Evolutionary conservation across 92 coral and sea anemone genomes (phyloP).

Genomic region (Zoanthus gigantus): DNA sequence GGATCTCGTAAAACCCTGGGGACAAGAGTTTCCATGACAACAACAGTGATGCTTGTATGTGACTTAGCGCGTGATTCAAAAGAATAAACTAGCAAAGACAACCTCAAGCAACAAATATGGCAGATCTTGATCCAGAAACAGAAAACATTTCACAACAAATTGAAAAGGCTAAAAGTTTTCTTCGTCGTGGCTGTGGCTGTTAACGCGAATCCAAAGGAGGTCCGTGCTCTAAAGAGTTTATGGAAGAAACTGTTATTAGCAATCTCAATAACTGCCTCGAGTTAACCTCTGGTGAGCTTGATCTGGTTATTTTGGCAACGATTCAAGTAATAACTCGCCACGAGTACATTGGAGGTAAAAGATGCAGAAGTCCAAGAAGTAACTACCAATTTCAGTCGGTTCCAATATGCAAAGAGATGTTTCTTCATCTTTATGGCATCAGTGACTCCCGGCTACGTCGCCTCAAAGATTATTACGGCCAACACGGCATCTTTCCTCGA

Average conservation of each 20-base stretch:
- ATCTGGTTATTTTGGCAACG: slow-evolving; percentile 20
- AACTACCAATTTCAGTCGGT: slow-evolving; percentile 13
- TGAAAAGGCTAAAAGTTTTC: slow-evolving; percentile 28
- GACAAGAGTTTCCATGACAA: neutral
- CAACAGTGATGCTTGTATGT: neutral
- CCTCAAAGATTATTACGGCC: slow-evolving; percentile 42
- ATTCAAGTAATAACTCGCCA: slow-evolving; percentile 22
- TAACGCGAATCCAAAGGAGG: slow-evolving; percentile 38
- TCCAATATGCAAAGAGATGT: slow-evolving; percentile 39
- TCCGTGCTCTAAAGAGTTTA: slow-evolving; percentile 36
- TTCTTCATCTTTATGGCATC: slow-evolving; percentile 44
- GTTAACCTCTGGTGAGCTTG: slow-evolving; percentile 26
- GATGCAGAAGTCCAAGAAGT: slow-evolving; percentile 19
- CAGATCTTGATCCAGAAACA: slow-evolving; percentile 28
- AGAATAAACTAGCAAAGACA: neutral
- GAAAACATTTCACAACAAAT: slow-evolving; percentile 15
- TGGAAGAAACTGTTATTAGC: slow-evolving; percentile 1
- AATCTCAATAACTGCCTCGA: slow-evolving; percentile 43
- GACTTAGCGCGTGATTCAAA: neutral
- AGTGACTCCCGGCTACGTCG: slow-evolving; percentile 36
- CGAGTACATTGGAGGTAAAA: slow-evolving; percentile 1
- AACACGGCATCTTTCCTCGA: slow-evolving; percentile 35
- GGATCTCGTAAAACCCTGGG: neutral
- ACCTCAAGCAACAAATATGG: slow-evolving; percentile 11
- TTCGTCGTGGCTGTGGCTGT: slow-evolving; percentile 44